Evolutionary conservation across 2,113 vertebrate genomes (phyloP).

Genomic region (Ranitomeya variabilis): DNA sequence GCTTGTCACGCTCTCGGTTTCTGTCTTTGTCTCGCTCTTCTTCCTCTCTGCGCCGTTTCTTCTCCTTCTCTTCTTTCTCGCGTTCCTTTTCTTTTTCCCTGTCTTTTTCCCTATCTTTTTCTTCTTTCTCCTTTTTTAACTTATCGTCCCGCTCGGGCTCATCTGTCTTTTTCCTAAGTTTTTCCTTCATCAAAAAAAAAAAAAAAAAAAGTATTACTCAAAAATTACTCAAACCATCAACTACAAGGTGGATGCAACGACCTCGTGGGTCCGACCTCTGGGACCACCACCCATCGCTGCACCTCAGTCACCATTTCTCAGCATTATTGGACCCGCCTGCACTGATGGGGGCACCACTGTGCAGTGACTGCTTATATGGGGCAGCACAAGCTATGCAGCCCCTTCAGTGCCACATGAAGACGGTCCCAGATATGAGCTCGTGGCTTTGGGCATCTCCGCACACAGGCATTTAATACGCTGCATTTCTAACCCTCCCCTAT

Average conservation of each 20-base stretch:
- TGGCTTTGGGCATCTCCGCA: too few species aligned
- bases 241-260: not conserved
- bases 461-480: too few species aligned
- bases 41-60: conserved; percentile 83
- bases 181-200: conserved; percentile 71
- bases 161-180: conserved; percentile 82
- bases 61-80: conserved; percentile 79
- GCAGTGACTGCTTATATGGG: too few species aligned
- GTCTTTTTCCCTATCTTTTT: conserved; percentile 68
- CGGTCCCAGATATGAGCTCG: too few species aligned
- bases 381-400: too few species aligned
- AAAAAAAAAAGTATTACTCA: not conserved
- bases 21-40: conserved; percentile 81
- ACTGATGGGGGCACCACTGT: too few species aligned
- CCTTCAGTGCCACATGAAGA: too few species aligned
- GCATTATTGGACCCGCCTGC: too few species aligned
- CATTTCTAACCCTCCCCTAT: too few species aligned
- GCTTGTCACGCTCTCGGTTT: conserved; percentile 82
- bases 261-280: too few species aligned
- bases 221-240: not conserved
- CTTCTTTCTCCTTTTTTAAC: conserved; percentile 82
- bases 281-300: too few species aligned
- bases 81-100: conserved; percentile 56
- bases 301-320: too few species aligned
- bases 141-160: conserved; percentile 88